Base-by-base conservation (phyloP, 2,797 vertebrate species). In the Gymnothorax reevesii region DNA sequence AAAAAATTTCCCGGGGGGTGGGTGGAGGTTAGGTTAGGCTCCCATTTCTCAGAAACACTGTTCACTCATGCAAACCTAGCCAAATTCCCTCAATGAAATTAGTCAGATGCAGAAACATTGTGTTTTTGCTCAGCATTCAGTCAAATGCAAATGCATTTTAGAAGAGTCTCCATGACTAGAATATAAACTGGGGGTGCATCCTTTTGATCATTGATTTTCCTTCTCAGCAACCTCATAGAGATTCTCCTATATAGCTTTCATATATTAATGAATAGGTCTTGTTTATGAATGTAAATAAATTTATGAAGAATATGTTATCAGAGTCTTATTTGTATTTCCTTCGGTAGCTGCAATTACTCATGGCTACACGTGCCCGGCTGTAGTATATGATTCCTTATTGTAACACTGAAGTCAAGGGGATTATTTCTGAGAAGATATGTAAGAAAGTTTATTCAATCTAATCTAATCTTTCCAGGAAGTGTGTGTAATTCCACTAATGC, bases 391-490 rank as follows among this genome's bases (percentile, higher is more conserved):
- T 77, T 77, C 73, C 73, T 77, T 52, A 20, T 33, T 77, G 73
- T 77, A 77, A 52, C 52, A 42, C 33, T 17, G 13, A 77, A 42
- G 25, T 77, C 1, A 17, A 49, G 17, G 73, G 73, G 20, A 77
- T 15, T 49, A 17, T 77, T 77, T 15, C 3, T 49, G 33, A 17
- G 73, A 17, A 77, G 52, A 15, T 77, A 17, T 13, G 20, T 42
- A 77, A 77, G 52, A 77, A 49, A 77, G 9, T 77, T 49, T 20
- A 77, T 77, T 49, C 20, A 77, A 7, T 52, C 33, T 77, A 52
- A 77, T 77, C 73, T 77, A 77, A 77, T 77, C 73, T 52, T 7
- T 49, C 73, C 73, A 13, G 15, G 5, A 77, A 49, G 73, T 77
- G 73, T 80, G 49, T 55, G 20, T 80, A 52, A 22, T 20, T 80